Percentiles rank a stretch among this genome's conserved stretches.
Evolutionary conservation across 2,888 invertebrate species (phyloP).

Genomic region (Strigamia crassipes): DNA sequence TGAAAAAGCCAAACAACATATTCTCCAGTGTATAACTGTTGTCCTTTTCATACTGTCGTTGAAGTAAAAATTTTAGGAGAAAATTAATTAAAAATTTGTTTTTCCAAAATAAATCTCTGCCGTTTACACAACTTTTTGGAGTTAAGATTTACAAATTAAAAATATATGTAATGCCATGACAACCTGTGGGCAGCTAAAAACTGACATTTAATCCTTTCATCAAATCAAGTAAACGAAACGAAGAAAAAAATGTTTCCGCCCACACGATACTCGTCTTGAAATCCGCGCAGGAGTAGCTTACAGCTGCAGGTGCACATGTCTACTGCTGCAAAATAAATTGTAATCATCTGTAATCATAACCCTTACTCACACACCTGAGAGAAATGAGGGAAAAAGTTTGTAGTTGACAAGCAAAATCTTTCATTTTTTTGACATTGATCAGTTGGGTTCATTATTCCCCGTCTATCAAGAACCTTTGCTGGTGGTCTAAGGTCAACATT

Average conservation of each 20-base stretch:
- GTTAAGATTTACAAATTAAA: no score
- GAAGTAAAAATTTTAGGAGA: background rate
- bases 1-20: constrained; percentile 14
- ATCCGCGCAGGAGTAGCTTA: background rate
- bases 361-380: background rate
- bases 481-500: constrained; percentile 17
- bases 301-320: background rate
- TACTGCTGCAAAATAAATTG: constrained; percentile 36
- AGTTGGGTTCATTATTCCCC: constrained; percentile 44
- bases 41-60: background rate
- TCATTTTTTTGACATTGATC: constrained; percentile 44
- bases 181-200: constrained; percentile 1
- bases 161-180: background rate
- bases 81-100: background rate
- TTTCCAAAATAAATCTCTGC: background rate
- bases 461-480: background rate
- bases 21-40: background rate
- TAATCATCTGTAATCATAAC: constrained; percentile 44
- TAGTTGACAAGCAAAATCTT: constrained; percentile 39
- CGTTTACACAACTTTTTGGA: no score
- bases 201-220: background rate
- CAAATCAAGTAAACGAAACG: background rate
- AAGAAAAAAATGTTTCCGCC: background rate
- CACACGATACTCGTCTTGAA: background rate
- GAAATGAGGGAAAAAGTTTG: background rate